Conservation (phyloP, 1,140 invertebrate genomes). For the Yoshiicerus persimilis region DNA sequence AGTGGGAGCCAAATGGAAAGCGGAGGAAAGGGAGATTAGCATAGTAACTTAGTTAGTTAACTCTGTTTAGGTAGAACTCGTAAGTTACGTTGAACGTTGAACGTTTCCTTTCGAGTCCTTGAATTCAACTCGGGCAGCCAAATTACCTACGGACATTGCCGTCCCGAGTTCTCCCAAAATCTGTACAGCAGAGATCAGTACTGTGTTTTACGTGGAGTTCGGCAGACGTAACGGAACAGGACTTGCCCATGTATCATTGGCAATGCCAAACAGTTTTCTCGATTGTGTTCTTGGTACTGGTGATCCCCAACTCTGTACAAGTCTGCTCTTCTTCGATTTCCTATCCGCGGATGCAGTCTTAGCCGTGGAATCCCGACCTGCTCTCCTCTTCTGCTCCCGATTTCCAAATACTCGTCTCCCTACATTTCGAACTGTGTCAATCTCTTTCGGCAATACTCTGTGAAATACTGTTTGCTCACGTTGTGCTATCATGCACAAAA, state of each 20-base stretch:
- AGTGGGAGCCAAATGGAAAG: neutral
- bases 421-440: neutral
- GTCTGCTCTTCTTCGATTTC: neutral
- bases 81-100: neutral
- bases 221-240: neutral
- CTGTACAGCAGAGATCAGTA: too few relatives aligned
- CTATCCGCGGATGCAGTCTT: neutral
- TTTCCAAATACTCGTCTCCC: neutral
- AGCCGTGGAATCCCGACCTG: neutral
- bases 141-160: conserved; percentile 11
- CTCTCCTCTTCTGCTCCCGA: neutral
- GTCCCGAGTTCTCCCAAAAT: too few relatives aligned
- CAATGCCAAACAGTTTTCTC: neutral
- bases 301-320: neutral
- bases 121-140: neutral
- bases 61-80: neutral
- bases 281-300: neutral
- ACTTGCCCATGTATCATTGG: neutral
- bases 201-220: too few relatives aligned
- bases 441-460: neutral
- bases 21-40: neutral
- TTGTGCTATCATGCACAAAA: neutral
- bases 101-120: neutral
- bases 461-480: neutral
- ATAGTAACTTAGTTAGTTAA: neutral